Evolutionary conservation across 2,113 vertebrate genomes (phyloP), one percentile per base, ranked within the genome.

Genomic region (Pygoscelis antarcticus): DNA sequence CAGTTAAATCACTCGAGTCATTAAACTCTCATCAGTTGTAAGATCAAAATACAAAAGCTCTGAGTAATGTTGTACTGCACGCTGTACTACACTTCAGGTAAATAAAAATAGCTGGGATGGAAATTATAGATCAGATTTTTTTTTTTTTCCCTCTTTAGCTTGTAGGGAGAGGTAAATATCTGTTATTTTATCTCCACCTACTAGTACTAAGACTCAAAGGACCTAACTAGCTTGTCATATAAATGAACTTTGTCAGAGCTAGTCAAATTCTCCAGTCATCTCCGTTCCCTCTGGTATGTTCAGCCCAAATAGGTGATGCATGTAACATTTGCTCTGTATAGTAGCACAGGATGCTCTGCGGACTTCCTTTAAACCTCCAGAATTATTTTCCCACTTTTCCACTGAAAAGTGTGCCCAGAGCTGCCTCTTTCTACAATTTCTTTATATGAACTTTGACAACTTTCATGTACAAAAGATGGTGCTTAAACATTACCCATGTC

Each of bases 371-470:
- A 85, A 74, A 54, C 10, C 66, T 87, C 47, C 46, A 75, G 40
- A 80, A 95, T 75, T 46, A 69, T 79, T 80, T 94, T 94, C 30
- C 52, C 25, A 64, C 38, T 91, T 94, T 96, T 94, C 44, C 32
- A 30, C 64, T 87, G 23, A 79, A 93, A 90, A 60, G 51, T 51
- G 19, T 88, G n/a, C 57, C 76, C 78, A 96, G 49, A 70, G 75
- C 46, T 72, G 84, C 65, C 78, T 93, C 61, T 76, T 78, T 88
- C 55, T 86, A 55, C 88, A 89, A 72, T 91, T 91, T 96, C 80
- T 88, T 95, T 91, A 52, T 89, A 74, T 62, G 71, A 81, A 71
- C 44, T 91, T 93, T 83, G 83, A 82, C 49, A 97, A 83, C 17
- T 92, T 96, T 57, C 77, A 68, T 77, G 38, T 93, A 82, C 64